phyloP scores from a whole-genome alignment of 2,113 vertebrate genomes.

The Callipepla squamata region DNA sequence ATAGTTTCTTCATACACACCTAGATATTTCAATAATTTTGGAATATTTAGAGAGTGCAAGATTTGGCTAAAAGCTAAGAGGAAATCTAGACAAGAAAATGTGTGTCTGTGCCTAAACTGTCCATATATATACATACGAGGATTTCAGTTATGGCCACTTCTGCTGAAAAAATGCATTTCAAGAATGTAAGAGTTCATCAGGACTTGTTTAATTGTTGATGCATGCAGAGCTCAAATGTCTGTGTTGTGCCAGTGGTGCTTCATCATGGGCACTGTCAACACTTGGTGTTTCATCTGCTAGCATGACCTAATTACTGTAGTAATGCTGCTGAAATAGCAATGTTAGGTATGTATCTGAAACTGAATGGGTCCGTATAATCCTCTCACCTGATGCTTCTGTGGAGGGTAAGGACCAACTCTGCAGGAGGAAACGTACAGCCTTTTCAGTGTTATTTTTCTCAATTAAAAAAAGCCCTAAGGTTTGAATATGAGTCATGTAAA shows the following conservation, averaged over 20 bases:
- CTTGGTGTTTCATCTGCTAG: not conserved
- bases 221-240: not conserved
- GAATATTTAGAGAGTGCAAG: not conserved
- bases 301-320: rapidly evolving
- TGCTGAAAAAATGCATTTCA: not conserved
- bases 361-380: not conserved
- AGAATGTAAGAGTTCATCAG: not conserved
- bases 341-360: rapidly evolving
- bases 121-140: not conserved
- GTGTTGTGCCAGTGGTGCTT: not conserved
- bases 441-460: not conserved
- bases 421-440: too few relatives aligned
- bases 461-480: not conserved
- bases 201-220: not conserved
- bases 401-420: not conserved
- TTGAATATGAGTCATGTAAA: too few relatives aligned
- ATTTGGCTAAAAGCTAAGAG: not conserved
- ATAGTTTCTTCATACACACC: not conserved
- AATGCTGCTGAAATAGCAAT: not conserved
- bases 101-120: not conserved
- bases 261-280: not conserved
- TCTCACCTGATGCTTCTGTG: not conserved
- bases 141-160: not conserved
- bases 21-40: not conserved
- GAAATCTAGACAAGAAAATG: too few relatives aligned